Evolutionary conservation across 2,888 invertebrate species (phyloP).

Genomic region (Eupithecia pulchellata): DNA sequence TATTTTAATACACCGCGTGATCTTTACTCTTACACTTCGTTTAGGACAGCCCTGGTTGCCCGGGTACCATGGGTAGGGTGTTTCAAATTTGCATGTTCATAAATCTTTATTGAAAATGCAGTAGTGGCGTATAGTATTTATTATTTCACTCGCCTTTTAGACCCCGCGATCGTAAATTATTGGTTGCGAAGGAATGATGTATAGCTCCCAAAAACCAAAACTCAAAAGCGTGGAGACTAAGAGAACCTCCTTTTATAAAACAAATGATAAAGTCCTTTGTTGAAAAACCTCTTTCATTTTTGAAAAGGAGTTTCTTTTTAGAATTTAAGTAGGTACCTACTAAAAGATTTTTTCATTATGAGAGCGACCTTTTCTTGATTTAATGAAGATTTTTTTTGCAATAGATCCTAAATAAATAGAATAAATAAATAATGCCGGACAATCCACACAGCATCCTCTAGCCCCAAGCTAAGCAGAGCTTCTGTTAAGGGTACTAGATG

Average conservation of each 20-base stretch:
- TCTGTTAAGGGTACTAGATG: too few relatives aligned
- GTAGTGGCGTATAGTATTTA: constrained; percentile 51
- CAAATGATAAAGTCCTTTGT: background rate
- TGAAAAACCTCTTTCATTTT: constrained; percentile 20
- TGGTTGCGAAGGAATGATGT: constrained; percentile 46
- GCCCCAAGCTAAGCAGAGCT: too few relatives aligned
- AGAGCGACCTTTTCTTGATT: background rate
- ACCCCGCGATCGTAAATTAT: constrained; percentile 49
- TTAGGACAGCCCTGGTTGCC: constrained; percentile 1
- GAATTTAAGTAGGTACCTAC: too few relatives aligned
- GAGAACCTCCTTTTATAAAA: background rate
- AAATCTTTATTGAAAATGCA: constrained; percentile 67
- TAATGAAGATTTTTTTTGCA: background rate
- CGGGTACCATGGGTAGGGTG: constrained; percentile 35
- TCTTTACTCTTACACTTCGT: background rate
- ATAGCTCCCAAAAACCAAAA: too few relatives aligned
- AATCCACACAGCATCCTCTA: too few relatives aligned
- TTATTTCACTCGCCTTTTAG: constrained; percentile 50
- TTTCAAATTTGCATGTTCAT: constrained; percentile 69
- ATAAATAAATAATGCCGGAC: too few relatives aligned
- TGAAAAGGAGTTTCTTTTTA: constrained; percentile 6
- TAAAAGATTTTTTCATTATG: background rate
- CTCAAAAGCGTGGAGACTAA: too few relatives aligned
- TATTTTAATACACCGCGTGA: background rate
- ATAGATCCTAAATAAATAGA: too few relatives aligned